Evolutionary conservation across 2,888 invertebrate genomes (phyloP), one percentile per base, ranked within the genome.

Genomic region (Idaea aversata): DNA sequence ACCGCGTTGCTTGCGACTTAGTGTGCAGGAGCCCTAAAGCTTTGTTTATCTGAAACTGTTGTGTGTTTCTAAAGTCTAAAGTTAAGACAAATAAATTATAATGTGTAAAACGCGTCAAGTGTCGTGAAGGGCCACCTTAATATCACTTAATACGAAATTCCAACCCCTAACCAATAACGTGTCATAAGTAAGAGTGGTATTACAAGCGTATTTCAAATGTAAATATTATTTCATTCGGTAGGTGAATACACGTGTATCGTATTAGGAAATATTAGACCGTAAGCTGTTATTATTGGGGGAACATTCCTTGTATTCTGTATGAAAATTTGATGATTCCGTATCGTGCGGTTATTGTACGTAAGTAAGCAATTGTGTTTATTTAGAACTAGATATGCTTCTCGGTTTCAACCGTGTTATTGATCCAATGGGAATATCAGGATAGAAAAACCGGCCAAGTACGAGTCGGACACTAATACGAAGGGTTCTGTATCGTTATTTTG

Each of bases 151-250:
- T 13, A 47, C 4, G 5, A 13, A 47, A 47, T 47, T 47, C 47
- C 47, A 47, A 47, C 47, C 47, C 47, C 47, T 10, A 10, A 47
- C 47, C 47, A 47, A 47, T 47, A 47, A 47, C 47, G 47, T 47
- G 47, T 47, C 10, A 47, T 47, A 47, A 47, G 47, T 47, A 47
- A 47, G 47, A 47, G 47, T 47, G 47, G 47, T 47, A 47, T 47
- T 47, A 47, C 47, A 47, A 47, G 47, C 47, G 47, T 47, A 47
- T 47, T 47, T 47, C 47, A 47, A 47, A 47, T 47, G 47, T 47
- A 47, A 47, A 47, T 47, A 47, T 47, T 47, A 47, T 47, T 47
- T 47, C 47, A 47, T 47, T 47, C 10, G 47, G 47, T 47, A 47
- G 47, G 47, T 13, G 47, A 47, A 10, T 47, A 6, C 47, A 47